Conservation (phyloP, 2,797 vertebrate species). For the Echiichthys vipera region DNA sequence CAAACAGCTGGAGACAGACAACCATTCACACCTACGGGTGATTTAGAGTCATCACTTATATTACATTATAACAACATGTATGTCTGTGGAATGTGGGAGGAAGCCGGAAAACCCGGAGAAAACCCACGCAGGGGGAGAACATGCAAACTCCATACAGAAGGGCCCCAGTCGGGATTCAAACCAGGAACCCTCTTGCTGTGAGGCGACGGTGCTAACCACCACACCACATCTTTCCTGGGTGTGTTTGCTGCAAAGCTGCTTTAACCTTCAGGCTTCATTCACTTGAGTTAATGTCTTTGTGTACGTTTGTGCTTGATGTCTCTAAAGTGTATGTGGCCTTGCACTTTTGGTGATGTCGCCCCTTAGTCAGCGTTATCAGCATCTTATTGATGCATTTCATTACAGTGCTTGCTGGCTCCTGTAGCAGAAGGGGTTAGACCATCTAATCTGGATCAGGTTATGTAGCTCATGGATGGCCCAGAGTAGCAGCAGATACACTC, state of each 20-base stretch:
- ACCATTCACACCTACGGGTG: no score
- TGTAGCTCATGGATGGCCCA: conserved; percentile 23
- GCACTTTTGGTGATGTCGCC: conserved; percentile 12
- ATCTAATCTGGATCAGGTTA: conserved; percentile 57
- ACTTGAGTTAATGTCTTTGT: conserved; percentile 23
- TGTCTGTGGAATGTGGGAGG: no score
- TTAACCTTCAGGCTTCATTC: conserved; percentile 8
- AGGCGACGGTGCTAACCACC: no score
- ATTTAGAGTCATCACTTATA: no score
- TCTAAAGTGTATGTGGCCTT: background rate
- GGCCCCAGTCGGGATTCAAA: no score
- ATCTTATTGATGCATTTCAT: conserved; percentile 21
- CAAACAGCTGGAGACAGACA: no score
- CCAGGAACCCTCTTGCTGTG: no score
- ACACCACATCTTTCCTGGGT: conserved; percentile 5
- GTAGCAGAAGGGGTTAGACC: conserved; percentile 5
- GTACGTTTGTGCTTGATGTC: background rate
- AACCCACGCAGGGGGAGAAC: no score
- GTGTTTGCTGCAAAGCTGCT: conserved; percentile 23
- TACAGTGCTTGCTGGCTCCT: background rate
- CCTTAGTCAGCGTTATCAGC: conserved; percentile 22
- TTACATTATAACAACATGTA: no score
- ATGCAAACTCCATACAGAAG: no score
- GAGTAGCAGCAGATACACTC: conserved; percentile 12
- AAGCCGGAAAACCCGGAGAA: no score